phyloP scores from a whole-genome alignment of 2,797 vertebrate genomes.

The Coilia nasus region DNA sequence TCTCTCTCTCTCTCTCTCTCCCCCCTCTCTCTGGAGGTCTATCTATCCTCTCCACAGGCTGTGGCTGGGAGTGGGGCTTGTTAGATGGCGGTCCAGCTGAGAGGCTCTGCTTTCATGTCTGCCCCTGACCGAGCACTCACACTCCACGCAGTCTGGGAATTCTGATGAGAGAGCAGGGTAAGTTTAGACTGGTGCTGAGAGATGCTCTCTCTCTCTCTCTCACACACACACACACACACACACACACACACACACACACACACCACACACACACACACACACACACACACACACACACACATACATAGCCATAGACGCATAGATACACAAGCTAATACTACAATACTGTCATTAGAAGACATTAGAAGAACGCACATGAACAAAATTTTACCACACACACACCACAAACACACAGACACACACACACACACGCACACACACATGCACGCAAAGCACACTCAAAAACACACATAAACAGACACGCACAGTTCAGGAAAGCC shows the following conservation, averaged over 20 bases:
- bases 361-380: no score
- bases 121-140: not conserved
- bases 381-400: not conserved
- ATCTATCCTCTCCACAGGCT: not conserved
- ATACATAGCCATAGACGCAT: not conserved
- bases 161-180: not conserved
- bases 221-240: not conserved
- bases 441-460: not conserved
- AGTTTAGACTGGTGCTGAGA: not conserved
- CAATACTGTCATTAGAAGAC: not conserved
- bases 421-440: not conserved
- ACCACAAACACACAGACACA: constrained; percentile 21
- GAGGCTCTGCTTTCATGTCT: not conserved
- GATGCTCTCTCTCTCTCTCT: not conserved
- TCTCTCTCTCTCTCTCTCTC: not conserved
- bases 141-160: not conserved
- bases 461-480: not conserved
- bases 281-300: not conserved
- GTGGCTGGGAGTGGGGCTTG: not conserved
- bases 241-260: not conserved
- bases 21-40: not conserved
- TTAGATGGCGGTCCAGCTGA: constrained; percentile 6
- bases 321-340: not conserved
- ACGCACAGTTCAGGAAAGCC: not conserved
- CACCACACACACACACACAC: not conserved